Percentiles rank a stretch among this genome's conserved stretches.
These are phyloP conservation scores for Penelope pileata DNA, from an alignment of 2,113 vertebrate species.

Conservation along the genomic window DNA sequence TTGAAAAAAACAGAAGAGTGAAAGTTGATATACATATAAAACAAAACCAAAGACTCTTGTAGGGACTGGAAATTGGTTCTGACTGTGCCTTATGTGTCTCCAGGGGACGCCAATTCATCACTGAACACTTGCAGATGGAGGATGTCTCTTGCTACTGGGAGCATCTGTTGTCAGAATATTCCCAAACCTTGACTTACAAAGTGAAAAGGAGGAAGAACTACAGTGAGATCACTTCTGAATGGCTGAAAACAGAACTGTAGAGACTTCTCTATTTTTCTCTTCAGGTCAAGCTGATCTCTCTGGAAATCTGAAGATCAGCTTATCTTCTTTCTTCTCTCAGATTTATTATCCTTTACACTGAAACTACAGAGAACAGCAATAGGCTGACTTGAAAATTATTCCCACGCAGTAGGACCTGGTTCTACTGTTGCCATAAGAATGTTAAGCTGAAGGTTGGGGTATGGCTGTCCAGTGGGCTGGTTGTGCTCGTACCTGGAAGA, in stretches of 20 bases:
- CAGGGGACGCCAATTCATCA: slow-evolving; percentile 91
- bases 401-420: background rate
- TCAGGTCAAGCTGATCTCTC: background rate
- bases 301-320: background rate
- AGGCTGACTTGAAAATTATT: background rate
- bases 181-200: slow-evolving; percentile 85
- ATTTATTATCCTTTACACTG: background rate
- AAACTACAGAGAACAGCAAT: background rate
- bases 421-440: fast-evolving
- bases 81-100: slow-evolving; percentile 37
- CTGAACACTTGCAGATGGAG: slow-evolving; percentile 87
- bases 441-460: background rate
- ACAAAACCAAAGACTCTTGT: background rate
- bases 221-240: slow-evolving; percentile 77
- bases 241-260: slow-evolving; percentile 87
- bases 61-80: slow-evolving; percentile 8
- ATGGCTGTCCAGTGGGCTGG: background rate
- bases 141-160: slow-evolving; percentile 96
- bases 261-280: background rate
- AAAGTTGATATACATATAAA: background rate
- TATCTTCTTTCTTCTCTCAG: background rate
- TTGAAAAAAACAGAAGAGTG: background rate
- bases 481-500: background rate
- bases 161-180: slow-evolving; percentile 86
- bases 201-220: slow-evolving; percentile 82